Evolutionary conservation across 2,113 vertebrate genomes (phyloP).

Genomic region (Actenoides lindsayi): DNA sequence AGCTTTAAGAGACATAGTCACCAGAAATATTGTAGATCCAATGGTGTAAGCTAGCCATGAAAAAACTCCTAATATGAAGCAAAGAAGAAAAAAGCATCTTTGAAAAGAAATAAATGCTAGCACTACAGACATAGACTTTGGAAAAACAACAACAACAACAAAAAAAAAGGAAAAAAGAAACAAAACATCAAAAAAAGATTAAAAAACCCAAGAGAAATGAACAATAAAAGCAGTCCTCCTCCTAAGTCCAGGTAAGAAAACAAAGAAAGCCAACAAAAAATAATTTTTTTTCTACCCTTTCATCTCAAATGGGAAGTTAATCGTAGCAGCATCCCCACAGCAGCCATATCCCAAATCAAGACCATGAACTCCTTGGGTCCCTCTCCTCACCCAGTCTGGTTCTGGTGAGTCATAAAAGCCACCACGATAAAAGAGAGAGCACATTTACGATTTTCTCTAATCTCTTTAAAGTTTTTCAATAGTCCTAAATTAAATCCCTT

Average conservation of each 20-base stretch:
- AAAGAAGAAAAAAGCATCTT: not conserved
- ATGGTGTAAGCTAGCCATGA: not conserved
- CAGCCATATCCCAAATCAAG: not conserved
- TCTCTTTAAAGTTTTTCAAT: constrained; percentile 79
- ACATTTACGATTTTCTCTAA: constrained; percentile 71
- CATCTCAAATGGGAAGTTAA: not conserved
- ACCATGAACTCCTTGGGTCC: not conserved
- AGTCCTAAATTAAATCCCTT: constrained; percentile 80
- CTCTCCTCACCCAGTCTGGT: not conserved
- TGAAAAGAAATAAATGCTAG: not conserved
- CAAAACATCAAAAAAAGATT: not conserved
- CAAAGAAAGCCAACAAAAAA: not conserved
- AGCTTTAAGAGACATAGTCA: not conserved
- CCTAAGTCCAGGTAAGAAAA: not conserved
- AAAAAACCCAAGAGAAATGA: no score
- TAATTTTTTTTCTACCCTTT: not conserved
- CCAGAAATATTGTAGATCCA: not conserved
- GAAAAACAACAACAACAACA: not conserved
- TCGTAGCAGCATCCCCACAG: not conserved
- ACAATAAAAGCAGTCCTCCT: not conserved
- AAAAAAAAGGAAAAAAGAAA: no score
- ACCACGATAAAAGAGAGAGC: constrained; percentile 43
- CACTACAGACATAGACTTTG: not conserved
- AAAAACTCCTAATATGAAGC: not conserved
- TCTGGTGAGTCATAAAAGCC: constrained; percentile 59